phyloP scores from a whole-genome alignment of 2,113 vertebrate species.

The Brachionichthys hirsutus region DNA sequence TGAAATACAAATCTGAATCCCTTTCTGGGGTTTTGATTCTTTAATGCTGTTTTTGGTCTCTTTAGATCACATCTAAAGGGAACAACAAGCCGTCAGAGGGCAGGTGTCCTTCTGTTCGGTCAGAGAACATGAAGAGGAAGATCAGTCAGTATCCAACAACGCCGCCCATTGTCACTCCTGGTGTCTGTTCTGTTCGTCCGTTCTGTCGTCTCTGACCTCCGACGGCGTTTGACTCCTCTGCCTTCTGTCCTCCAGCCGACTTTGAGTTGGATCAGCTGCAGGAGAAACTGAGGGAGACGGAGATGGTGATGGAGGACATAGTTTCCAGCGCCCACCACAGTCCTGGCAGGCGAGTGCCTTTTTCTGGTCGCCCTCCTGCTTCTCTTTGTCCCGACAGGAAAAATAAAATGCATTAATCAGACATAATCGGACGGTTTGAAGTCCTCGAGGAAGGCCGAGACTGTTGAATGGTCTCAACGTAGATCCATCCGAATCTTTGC shows the following conservation, averaged over 20 bases:
- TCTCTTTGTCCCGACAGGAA: background rate
- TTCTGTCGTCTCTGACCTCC: no score
- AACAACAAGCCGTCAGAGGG: constrained; percentile 71
- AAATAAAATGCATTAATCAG: no score
- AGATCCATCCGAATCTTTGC: no score
- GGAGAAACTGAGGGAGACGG: constrained; percentile 91
- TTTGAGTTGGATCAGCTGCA: constrained; percentile 92
- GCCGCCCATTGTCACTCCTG: background rate
- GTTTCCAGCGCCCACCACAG: constrained; percentile 84
- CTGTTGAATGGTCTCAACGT: no score
- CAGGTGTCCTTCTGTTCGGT: constrained; percentile 68
- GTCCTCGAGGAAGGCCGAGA: no score
- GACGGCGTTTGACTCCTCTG: background rate
- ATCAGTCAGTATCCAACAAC: constrained; percentile 83
- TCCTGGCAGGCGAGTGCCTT: constrained; percentile 79
- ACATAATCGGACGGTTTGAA: no score
- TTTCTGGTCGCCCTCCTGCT: background rate
- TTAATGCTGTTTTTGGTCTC: constrained; percentile 1
- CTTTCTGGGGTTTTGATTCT: no score
- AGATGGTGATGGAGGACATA: constrained; percentile 93
- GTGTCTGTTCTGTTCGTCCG: no score
- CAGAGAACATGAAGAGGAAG: constrained; percentile 87
- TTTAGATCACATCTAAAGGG: constrained; percentile 86
- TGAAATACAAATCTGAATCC: no score
- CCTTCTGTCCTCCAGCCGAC: constrained; percentile 77